Evolutionary conservation across 2,113 vertebrate species (phyloP), one percentile per base, ranked within the genome.

Genomic region (Gobio gobio): DNA sequence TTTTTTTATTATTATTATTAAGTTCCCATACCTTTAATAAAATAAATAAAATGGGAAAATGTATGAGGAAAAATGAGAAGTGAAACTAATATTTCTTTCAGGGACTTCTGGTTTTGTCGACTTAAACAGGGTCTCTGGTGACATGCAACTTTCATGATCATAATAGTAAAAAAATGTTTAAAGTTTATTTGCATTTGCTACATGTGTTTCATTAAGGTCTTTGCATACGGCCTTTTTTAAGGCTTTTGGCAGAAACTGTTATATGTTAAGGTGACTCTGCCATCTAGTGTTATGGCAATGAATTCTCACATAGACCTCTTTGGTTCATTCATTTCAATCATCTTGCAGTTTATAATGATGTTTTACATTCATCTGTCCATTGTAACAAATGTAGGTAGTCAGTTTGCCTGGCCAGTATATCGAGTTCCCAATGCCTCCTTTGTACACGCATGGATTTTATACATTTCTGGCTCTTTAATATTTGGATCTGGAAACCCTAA

Each of bases 231-330:
- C 49, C 74, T 56, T 29, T 56, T 29, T 77, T 33, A 12, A 56
- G 26, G 58, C 33, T 59, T 47, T 47, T 80, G 40, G 59, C 40
- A 80, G 43, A 66, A 49, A 51, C 76, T 66, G 76, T 43, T 64
- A 29, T 64, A 22, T 20, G 22, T 59, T 63, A 47, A 75, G 10
- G 9, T 68, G 18, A 26, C 26, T 70, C 40, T 78, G 73, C 63
- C 59, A n/a, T 75, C 33, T 64, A n/a, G 63, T 81, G 79, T 54
- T 86, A 58, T 76, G 68, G 43, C 16, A 58, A 78, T 47, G 36
- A 56, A 54, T 47, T 70, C 54, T 22, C 24, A 4, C 75, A 58
- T 56, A 47, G 45, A 26, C 43, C 22, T 49, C 2, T 36, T 40
- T 12, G 24, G 4, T 66, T 81, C 10, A 33, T 66, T 80, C 43